phyloP scores from a whole-genome alignment of 2,797 vertebrate species.

The Silurus lanzhouensis region DNA sequence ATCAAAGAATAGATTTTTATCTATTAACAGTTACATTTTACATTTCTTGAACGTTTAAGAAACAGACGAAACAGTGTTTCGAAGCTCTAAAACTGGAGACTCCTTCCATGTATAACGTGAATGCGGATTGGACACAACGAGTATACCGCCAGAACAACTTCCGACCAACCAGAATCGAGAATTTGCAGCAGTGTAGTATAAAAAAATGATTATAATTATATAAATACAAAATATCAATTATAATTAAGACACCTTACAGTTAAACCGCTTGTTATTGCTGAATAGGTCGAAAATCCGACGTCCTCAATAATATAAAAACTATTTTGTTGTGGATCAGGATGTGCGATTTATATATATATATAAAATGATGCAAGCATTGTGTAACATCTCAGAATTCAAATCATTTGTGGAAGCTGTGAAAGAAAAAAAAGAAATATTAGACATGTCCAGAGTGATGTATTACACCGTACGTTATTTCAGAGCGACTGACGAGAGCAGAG shows the following conservation, averaged over 20 bases:
- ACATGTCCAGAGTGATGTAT: slow-evolving; percentile 5
- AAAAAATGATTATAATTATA: neutral
- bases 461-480: neutral
- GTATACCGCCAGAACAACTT: neutral
- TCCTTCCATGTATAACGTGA: neutral
- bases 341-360: neutral
- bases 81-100: neutral
- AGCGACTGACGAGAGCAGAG: neutral
- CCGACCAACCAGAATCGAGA: neutral
- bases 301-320: neutral
- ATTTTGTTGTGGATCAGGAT: neutral
- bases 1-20: neutral
- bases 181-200: neutral
- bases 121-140: neutral
- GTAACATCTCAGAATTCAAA: slow-evolving; percentile 4
- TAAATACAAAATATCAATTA: too few relatives aligned
- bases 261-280: neutral
- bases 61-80: neutral
- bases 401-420: too few relatives aligned
- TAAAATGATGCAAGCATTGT: slow-evolving; percentile 8
- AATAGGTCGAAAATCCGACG: neutral
- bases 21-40: neutral
- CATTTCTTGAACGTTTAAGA: too few relatives aligned
- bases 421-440: slow-evolving; percentile 19
- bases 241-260: too few relatives aligned